Base-by-base conservation (phyloP, 1,140 invertebrate species). In the Ctenoplectra terminalis region DNA sequence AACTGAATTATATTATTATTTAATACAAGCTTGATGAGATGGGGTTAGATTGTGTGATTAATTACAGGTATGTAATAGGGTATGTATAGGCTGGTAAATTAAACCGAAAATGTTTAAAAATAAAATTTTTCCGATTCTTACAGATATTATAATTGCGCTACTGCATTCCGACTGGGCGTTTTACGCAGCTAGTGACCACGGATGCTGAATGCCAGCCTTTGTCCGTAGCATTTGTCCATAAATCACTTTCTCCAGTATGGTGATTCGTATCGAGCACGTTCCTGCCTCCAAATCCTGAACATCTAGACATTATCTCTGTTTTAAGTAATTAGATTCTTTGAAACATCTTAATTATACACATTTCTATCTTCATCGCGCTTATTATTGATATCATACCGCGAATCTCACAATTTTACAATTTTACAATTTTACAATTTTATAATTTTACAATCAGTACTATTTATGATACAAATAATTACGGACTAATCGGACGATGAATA, bases 171-270 rank as follows among this genome's bases (percentile, higher is more conserved):
- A 2, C 2, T 61, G 17, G 17, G 20, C 37, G 46, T 75, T 26
- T n/a, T 23, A 13, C 34, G 26, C 37, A 40, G 8, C 34, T n/a
- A 0, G 23, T 46, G 2, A 56, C 31, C n/a, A 23, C 6, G 31
- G 43, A 34, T 37, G 3, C 17, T 20, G 31, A 58, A 79, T 31
- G 67, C 15, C 13, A 48, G 52, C 15, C 54, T 52, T 29, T 31
- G n/a, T 17, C 13, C 26, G 1, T 8, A 26, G 23, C 5, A 20
- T 37, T 9, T 60, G 17, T 37, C 23, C 17, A 17, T 29, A 50
- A 61, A 79, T 72, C 56, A 48, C 67, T 79, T 72, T 79, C 76
- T 31, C 67, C 43, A 1, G 1, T 3, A 0, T 20, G 0, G 17
- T 29, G n/a, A 31, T 70, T n/a, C 29, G n/a, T 56, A 58, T 52